A percentile compares a stretch with the other conserved stretches of the same genome.
phyloP scores from a whole-genome alignment of 2,113 vertebrate species.

The Eonycteris spelaea region DNA sequence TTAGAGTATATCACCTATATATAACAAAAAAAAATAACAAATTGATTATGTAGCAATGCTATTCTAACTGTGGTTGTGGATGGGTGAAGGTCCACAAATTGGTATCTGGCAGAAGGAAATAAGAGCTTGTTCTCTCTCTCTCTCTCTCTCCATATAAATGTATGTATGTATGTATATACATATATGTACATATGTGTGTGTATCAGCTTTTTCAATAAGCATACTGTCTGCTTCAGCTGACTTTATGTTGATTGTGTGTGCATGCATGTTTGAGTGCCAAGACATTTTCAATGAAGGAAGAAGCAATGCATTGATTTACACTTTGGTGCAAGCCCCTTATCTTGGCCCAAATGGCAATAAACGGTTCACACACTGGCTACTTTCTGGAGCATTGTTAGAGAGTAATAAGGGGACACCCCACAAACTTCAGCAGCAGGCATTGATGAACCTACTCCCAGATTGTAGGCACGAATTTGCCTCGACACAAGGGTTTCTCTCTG shows the following conservation, averaged over 20 bases:
- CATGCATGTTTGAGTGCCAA: neutral
- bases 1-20: neutral
- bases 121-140: neutral
- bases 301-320: neutral
- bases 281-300: neutral
- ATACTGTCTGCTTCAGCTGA: neutral
- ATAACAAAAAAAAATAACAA: neutral
- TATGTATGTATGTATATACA: no score
- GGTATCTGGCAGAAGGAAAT: neutral
- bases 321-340: no score
- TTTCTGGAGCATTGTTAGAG: neutral
- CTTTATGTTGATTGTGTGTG: no score
- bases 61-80: neutral
- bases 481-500: neutral
- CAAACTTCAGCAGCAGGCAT: fast-evolving
- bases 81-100: neutral
- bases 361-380: neutral
- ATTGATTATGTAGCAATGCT: neutral
- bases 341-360: neutral
- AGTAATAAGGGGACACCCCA: neutral
- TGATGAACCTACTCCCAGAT: neutral
- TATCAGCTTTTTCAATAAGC: neutral
- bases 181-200: no score
- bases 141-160: no score
- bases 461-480: neutral